Evolutionary conservation across 2,113 vertebrate genomes (phyloP), one percentile per base, ranked within the genome.

Genomic region (Eleginops maclovinus): DNA sequence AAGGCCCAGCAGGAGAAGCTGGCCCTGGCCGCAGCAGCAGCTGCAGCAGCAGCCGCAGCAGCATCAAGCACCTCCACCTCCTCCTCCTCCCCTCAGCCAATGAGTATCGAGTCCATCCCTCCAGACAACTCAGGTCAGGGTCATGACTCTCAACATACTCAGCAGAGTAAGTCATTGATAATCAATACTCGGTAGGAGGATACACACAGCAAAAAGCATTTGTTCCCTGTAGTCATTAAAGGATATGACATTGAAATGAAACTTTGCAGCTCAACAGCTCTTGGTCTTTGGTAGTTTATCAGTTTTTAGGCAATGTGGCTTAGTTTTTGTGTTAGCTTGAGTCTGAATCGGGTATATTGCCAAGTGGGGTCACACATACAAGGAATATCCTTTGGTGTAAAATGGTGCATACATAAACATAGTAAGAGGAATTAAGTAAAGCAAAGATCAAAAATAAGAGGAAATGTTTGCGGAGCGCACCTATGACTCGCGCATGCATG

Each of bases 1-100:
- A 98, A 97, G 81, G 94, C 96, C 67, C 95, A 97, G 76, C 97
- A 98, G 80, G 97, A 98, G 91, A 98, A 97, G 82, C 88, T 97
- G 79, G 93, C 95, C 58, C 87, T 95, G 21, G 94, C 95, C 2
- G 66, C 94, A 6, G 92, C 93, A 13, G 85, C 88, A 0, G 79
- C 78, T 0, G 65, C 87, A 0, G 72, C 81, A 0, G 64, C 83
- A 2, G 43, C 87, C 0, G 83, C 93, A 0, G 78, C 66, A 0
- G 62, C 84, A 19, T 83, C 84, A 72, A 86, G 79, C 87, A 77
- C 56, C 15, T 86, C 89, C 60, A 87, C 88, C 15, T 85, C 88
- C 1, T 85, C 85, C 28, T 87, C 90, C 4, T 90, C 90, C 49
- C 90, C 86, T 55, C 93, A 93, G 72, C 93, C 94, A 7, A 92